Conservation (phyloP, 2,797 vertebrate genomes). For the Gymnopithys bicolor region DNA sequence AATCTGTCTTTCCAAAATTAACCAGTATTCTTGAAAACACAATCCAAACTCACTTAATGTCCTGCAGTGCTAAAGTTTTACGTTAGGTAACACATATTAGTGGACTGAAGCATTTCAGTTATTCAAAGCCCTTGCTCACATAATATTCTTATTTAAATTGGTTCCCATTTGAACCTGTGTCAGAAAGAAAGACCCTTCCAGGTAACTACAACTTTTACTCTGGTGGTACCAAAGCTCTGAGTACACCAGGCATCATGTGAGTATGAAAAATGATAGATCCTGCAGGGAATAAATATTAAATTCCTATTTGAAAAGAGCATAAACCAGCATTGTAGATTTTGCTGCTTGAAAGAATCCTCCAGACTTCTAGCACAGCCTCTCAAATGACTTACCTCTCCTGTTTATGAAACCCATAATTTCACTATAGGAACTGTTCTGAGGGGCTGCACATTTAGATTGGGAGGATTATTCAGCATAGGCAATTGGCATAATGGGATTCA, state of each 20-base stretch:
- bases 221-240: not conserved
- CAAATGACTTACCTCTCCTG: not conserved
- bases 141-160: not conserved
- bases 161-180: not conserved
- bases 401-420: not conserved
- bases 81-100: not conserved
- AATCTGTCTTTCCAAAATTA: not conserved
- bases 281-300: not conserved
- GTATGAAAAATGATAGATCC: not conserved
- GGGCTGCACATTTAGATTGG: not conserved
- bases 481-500: fast-evolving
- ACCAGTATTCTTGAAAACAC: not conserved
- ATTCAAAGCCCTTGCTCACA: not conserved
- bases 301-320: not conserved
- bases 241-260: not conserved
- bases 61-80: not conserved
- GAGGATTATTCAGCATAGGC: not conserved
- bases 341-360: not conserved
- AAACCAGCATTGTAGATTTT: not conserved
- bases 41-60: not conserved
- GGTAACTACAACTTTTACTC: not conserved
- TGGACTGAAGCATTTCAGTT: not conserved
- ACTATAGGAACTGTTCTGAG: not conserved
- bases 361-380: not conserved
- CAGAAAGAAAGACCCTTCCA: not conserved